Conservation (phyloP, 2,797 vertebrate genomes). For the Trichosurus vulpecula region DNA sequence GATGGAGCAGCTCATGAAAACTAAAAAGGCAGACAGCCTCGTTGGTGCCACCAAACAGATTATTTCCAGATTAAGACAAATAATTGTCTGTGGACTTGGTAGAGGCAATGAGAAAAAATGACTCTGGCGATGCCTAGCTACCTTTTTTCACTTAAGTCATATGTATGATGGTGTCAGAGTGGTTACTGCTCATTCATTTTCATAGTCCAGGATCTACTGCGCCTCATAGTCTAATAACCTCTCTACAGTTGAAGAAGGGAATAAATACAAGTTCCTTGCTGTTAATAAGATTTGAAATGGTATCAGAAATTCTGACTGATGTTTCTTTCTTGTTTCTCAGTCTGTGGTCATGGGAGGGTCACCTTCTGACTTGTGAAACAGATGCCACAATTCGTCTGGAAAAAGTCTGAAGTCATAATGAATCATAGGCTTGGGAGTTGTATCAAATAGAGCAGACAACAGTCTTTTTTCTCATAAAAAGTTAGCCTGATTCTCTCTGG, state of each 20-base stretch:
- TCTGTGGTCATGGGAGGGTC: not conserved
- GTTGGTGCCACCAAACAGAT: not conserved
- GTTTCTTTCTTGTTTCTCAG: not conserved
- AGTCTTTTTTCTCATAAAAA: not conserved
- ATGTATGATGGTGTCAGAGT: constrained; percentile 10
- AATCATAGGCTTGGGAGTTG: not conserved
- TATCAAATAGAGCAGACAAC: not conserved
- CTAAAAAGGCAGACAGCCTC: not conserved
- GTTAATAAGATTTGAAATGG: not conserved
- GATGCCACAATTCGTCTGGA: not conserved
- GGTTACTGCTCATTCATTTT: not conserved
- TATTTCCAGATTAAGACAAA: not conserved
- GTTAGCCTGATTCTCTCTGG: not conserved
- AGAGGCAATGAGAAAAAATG: constrained; percentile 16
- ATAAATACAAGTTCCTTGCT: not conserved
- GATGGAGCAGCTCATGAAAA: not conserved
- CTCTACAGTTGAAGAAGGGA: not conserved
- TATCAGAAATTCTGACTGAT: not conserved
- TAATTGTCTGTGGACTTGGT: not conserved
- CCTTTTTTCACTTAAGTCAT: not conserved
- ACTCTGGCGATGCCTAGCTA: not conserved
- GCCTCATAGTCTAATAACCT: constrained; percentile 20
- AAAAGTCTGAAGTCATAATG: not conserved
- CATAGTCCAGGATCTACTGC: not conserved
- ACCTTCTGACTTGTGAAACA: not conserved